A percentile compares a stretch with the other conserved stretches of the same genome.
These are phyloP conservation scores for Drosophila ochracea DNA, from an alignment of 2,888 invertebrate genomes.

Conservation along the genomic window DNA sequence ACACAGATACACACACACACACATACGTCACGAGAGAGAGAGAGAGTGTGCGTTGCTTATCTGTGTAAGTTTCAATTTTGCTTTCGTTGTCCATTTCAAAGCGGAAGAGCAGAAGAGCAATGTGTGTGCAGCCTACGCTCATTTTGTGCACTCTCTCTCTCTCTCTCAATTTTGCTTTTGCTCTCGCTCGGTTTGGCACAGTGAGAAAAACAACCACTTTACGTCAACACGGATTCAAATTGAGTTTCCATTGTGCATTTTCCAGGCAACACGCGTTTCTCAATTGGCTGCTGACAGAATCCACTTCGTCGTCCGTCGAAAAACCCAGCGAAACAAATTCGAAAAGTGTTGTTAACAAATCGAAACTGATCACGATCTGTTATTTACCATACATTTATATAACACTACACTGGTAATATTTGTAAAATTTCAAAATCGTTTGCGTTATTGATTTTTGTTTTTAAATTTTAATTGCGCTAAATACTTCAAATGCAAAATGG, in stretches of 20 bases:
- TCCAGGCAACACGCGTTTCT: slow-evolving; percentile 49
- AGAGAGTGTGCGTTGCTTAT: slow-evolving; percentile 27
- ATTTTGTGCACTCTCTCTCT: slow-evolving; percentile 13
- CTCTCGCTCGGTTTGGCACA: not conserved
- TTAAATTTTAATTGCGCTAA: too few species aligned
- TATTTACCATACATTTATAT: not conserved
- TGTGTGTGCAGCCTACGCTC: slow-evolving; percentile 22
- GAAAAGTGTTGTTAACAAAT: slow-evolving; percentile 9
- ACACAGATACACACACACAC: slow-evolving; percentile 10
- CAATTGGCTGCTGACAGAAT: slow-evolving; percentile 5
- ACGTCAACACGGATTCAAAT: slow-evolving; percentile 52
- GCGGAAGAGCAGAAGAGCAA: slow-evolving; percentile 31
- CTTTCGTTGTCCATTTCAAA: slow-evolving; percentile 62
- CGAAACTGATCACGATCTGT: slow-evolving; percentile 1
- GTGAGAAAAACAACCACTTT: slow-evolving; percentile 73
- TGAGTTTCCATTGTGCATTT: slow-evolving; percentile 62
- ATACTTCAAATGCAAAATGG: not conserved
- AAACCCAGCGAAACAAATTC: not conserved
- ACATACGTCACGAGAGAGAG: slow-evolving; percentile 21
- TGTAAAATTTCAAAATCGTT: not conserved
- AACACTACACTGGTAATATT: not conserved
- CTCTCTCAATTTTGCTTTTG: not conserved
- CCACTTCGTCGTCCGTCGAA: not conserved
- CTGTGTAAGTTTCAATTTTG: slow-evolving; percentile 56
- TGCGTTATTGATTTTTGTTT: not conserved